Evolutionary conservation across 37 sponge, comb jelly and placozoan genomes (phyloP).

Genomic region (Mnemiopsis leidyi): DNA sequence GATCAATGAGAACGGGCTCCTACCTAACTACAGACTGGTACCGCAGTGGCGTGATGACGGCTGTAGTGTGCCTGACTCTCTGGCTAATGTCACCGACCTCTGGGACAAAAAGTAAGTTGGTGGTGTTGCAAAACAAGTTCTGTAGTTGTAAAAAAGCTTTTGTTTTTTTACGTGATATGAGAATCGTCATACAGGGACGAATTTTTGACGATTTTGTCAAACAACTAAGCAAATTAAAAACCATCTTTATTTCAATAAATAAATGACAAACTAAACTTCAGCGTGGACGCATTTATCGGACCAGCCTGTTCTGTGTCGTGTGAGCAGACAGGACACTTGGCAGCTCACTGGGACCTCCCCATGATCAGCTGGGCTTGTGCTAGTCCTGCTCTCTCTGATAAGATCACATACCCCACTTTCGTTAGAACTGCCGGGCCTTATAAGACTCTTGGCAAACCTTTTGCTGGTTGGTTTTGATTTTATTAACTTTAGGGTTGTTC

Average conservation of each 20-base stretch:
- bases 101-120: not conserved
- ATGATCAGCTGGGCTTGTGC: constrained; percentile 59
- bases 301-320: constrained; percentile 44
- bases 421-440: constrained; percentile 51
- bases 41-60: not conserved
- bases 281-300: not conserved
- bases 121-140: no score
- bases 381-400: constrained; percentile 36
- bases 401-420: constrained; percentile 6
- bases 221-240: no score
- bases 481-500: no score
- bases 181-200: no score
- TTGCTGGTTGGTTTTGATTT: not conserved
- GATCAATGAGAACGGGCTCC: not conserved
- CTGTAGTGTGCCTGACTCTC: not conserved
- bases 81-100: not conserved
- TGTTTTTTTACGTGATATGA: no score
- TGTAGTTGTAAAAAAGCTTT: no score
- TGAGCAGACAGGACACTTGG: constrained; percentile 28
- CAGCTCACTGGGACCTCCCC: constrained; percentile 50
- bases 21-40: not conserved
- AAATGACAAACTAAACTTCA: no score
- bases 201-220: no score
- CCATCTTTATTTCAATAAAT: no score
- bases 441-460: constrained; percentile 40